Evolutionary conservation across 2,797 vertebrate species (phyloP).

Genomic region (Halcyon badia): DNA sequence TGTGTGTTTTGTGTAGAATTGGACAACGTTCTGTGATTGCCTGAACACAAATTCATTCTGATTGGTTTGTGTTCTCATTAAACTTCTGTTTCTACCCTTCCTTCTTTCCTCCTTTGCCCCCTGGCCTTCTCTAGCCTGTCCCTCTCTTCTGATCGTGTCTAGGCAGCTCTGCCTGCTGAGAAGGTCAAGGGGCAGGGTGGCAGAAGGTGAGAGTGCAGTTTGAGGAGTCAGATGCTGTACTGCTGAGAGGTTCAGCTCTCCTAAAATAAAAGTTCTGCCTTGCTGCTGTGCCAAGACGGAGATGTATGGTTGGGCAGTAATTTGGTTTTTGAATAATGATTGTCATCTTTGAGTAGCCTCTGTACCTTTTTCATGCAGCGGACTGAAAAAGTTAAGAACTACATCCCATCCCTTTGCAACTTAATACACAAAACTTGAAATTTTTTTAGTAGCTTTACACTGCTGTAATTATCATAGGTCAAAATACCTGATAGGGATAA

Average conservation of each 20-base stretch:
- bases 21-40: not conserved
- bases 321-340: not conserved
- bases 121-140: not conserved
- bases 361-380: not conserved
- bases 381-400: not conserved
- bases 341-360: not conserved
- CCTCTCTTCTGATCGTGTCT: not conserved
- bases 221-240: not conserved
- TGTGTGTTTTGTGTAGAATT: not conserved
- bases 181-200: not conserved
- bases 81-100: not conserved
- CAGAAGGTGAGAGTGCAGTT: not conserved
- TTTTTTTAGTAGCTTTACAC: not conserved
- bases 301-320: not conserved
- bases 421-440: not conserved
- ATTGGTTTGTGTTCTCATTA: not conserved
- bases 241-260: not conserved
- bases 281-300: not conserved
- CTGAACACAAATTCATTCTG: not conserved
- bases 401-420: not conserved
- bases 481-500: not conserved
- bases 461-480: accelerated
- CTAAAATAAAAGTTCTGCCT: not conserved
- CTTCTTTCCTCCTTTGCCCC: not conserved
- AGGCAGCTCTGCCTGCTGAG: not conserved